phyloP scores from a whole-genome alignment of 2,888 invertebrate species.

The Eupeodes latifasciatus region DNA sequence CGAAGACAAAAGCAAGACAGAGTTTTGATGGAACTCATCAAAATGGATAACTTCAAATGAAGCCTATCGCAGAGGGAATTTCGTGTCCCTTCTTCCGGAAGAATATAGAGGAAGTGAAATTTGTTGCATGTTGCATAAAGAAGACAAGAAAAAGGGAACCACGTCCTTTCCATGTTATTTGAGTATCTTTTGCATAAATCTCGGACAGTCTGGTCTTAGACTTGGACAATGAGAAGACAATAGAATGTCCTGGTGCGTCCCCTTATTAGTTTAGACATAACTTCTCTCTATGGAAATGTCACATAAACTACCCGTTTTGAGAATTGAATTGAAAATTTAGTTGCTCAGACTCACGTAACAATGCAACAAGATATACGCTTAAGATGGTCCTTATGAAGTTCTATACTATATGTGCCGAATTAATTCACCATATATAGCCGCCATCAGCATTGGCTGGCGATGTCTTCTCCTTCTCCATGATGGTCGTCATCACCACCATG shows the following conservation, averaged over 20 bases:
- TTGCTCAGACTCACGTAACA: background rate
- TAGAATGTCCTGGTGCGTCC: constrained; percentile 59
- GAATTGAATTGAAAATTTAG: constrained; percentile 34
- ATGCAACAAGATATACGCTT: constrained; percentile 54
- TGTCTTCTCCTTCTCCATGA: background rate
- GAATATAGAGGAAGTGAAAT: constrained; percentile 44
- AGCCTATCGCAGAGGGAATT: constrained; percentile 31
- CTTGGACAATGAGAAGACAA: constrained; percentile 58
- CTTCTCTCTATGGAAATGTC: constrained; percentile 38
- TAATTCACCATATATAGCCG: constrained; percentile 29
- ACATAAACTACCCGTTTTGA: constrained; percentile 42
- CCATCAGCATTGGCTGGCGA: background rate
- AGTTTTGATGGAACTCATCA: constrained; percentile 73
- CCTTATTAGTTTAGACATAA: background rate
- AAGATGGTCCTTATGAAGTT: background rate
- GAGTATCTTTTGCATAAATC: constrained; percentile 64
- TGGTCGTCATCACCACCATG: constrained; percentile 11
- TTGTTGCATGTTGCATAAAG: background rate
- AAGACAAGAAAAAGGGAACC: background rate
- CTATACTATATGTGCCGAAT: constrained; percentile 39
- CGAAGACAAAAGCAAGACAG: constrained; percentile 51
- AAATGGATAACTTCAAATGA: constrained; percentile 63
- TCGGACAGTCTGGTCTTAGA: constrained; percentile 64
- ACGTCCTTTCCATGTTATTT: background rate
- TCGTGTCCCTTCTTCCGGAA: constrained; percentile 17